phyloP scores from a whole-genome alignment of 2,888 invertebrate genomes.

The Zygothrica quintamaculata region DNA sequence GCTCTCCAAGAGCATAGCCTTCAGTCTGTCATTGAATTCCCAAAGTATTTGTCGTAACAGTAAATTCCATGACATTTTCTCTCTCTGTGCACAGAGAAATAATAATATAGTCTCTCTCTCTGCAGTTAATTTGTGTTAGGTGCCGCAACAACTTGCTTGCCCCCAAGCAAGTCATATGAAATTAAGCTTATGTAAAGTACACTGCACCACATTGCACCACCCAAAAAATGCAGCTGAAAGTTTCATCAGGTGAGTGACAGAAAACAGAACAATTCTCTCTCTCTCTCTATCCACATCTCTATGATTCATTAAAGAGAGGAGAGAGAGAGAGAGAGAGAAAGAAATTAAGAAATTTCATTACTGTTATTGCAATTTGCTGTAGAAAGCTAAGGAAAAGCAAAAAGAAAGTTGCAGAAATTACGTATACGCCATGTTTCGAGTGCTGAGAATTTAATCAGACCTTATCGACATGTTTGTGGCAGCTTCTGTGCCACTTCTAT shows the following conservation, averaged over 20 bases:
- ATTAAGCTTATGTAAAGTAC: constrained; percentile 58
- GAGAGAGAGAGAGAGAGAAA: constrained; percentile 6
- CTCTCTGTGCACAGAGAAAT: constrained; percentile 19
- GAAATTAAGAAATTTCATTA: constrained; percentile 48
- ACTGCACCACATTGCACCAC: constrained; percentile 35
- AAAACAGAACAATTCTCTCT: no score
- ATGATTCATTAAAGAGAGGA: constrained; percentile 46
- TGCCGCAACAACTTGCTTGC: constrained; percentile 18
- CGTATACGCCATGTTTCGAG: constrained; percentile 30
- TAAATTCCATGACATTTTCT: constrained; percentile 44
- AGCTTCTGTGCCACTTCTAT: constrained; percentile 8
- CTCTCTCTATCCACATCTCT: no score
- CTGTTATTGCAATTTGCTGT: constrained; percentile 14
- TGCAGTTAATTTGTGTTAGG: constrained; percentile 32
- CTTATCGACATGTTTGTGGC: constrained; percentile 50
- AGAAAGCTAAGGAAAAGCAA: no score
- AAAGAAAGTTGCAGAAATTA: constrained; percentile 28
- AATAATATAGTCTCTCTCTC: constrained; percentile 25
- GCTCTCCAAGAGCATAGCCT: no score
- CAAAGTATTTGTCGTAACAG: constrained; percentile 5
- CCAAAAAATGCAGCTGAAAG: constrained; percentile 58
- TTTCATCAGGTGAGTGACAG: constrained; percentile 69
- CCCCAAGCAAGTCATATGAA: constrained; percentile 51
- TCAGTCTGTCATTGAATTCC: constrained; percentile 30
- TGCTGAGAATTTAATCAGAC: constrained; percentile 46